Base-by-base conservation (phyloP, 2,888 invertebrate species). In the Morpho helenor region DNA sequence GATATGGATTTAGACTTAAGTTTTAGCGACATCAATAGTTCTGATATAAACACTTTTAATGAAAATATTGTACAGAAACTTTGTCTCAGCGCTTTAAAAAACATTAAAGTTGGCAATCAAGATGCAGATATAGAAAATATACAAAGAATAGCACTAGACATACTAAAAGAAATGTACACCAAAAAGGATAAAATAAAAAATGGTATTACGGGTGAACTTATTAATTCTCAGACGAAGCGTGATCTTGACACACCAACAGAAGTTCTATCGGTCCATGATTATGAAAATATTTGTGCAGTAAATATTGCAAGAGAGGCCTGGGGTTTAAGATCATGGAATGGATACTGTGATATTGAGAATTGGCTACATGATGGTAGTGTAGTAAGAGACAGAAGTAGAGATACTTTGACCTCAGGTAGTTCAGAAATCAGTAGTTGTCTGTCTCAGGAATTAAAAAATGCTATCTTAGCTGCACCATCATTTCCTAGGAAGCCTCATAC, bases 311-410 rank as follows among this genome's bases (percentile, higher is more conserved):
- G 93, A 62, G 93, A 93, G 73, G 92, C 92, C 10, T 93, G 93
- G 93, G 93, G 93, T 0, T 79, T 93, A 52, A 84, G 93, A 47
- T 93, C 93, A 43, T 94, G 93, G 93, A 92, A 92, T 70, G 93
- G 92, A 3, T 94, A 93, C 70, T 92, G 90, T 42, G 93, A 93
- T 65, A 93, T 94, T 58, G 93, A 93, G 73, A 93, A 92, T 55
- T 92, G 92, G 80, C 81, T 92, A 22, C 93, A 93, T 61, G 93
- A 93, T 68, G 92, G 93, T 40, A 93, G 93, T 66, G 91, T 93
- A 1, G 91, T 92, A 6, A 83, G 92, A 64, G 93, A 93, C 43
- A 79, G 92, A 69, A 85, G 92, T 64, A 84, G 92, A 47, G 92
- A 92, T 61, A 92, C 92, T 1, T 79, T 92, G 9, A 92, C 92